Conservation (phyloP, 1,140 invertebrate species). For the Adoxophyes honmai region DNA sequence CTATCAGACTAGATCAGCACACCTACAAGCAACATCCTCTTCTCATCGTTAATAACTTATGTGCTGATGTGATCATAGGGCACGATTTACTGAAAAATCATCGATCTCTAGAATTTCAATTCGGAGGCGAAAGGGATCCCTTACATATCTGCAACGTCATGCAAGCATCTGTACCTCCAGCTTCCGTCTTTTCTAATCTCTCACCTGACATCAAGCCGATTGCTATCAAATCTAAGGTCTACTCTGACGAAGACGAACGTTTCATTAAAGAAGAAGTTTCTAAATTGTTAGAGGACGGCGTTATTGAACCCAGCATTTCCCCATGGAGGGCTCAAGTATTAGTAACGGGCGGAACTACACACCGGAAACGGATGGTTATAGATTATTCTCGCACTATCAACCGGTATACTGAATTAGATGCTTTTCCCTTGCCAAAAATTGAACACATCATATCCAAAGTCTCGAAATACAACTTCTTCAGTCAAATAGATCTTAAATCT, state of each 20-base stretch:
- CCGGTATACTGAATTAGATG: conserved; percentile 23
- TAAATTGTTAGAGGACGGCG: background rate
- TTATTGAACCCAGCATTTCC: conserved; percentile 2
- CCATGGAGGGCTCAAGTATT: background rate
- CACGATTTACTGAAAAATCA: background rate
- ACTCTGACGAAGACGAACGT: background rate
- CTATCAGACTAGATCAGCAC: conserved; percentile 21
- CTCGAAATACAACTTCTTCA: conserved; percentile 12
- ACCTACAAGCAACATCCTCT: conserved; percentile 21
- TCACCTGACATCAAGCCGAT: background rate
- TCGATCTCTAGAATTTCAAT: background rate
- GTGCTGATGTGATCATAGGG: conserved; percentile 22
- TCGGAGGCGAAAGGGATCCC: background rate
- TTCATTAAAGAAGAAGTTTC: background rate
- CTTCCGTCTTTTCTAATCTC: background rate
- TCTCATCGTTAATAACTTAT: conserved; percentile 19
- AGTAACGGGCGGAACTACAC: background rate
- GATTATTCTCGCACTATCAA: conserved; percentile 22
- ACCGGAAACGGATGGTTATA: conserved; percentile 5
- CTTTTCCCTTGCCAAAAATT: conserved; percentile 23
- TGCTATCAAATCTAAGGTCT: background rate
- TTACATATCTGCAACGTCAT: background rate
- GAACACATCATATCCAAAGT: conserved; percentile 13
- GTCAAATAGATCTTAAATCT: conserved; percentile 7
- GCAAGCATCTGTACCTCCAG: background rate